These are phyloP conservation scores for Pelodiscus sinensis DNA, from an alignment of 2,113 vertebrate genomes.

Conservation along the genomic window DNA sequence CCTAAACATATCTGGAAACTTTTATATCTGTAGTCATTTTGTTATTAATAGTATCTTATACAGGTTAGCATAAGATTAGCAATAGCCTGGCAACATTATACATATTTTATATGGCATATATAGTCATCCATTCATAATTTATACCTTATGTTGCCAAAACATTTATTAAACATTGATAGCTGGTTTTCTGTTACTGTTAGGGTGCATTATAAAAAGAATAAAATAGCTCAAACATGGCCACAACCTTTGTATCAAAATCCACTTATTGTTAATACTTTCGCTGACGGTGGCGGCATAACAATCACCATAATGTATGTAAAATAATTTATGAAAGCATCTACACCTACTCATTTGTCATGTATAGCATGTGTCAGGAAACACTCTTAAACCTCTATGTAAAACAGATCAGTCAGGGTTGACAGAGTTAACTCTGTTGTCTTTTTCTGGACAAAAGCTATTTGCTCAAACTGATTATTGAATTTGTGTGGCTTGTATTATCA, in stretches of 20 bases:
- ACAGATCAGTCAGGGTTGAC: background rate
- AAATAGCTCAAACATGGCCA: conserved; percentile 51
- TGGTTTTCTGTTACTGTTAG: conserved; percentile 54
- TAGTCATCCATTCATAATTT: conserved; percentile 63
- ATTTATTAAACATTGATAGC: conserved; percentile 61
- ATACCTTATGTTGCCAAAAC: conserved; percentile 55
- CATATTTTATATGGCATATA: conserved; percentile 65
- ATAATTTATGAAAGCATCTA: conserved; percentile 16
- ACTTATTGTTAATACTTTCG: conserved; percentile 60
- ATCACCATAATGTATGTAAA: conserved; percentile 1
- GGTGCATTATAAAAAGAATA: conserved; percentile 52
- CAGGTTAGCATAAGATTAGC: conserved; percentile 40
- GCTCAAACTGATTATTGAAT: accelerated
- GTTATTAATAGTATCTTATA: conserved; percentile 61
- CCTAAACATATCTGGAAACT: conserved; percentile 30
- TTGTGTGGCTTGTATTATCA: background rate
- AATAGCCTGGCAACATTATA: conserved; percentile 48
- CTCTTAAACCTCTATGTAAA: background rate
- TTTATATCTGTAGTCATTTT: background rate
- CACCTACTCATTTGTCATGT: conserved; percentile 14
- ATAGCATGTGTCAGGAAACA: background rate
- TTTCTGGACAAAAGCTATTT: background rate
- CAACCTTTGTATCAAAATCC: conserved; percentile 37
- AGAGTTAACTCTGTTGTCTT: accelerated
- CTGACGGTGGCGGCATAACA: conserved; percentile 12